Percentiles rank a stretch among this genome's conserved stretches.
phyloP scores from a whole-genome alignment of 2,113 vertebrate species.

The Phalacrocorax carbo region DNA sequence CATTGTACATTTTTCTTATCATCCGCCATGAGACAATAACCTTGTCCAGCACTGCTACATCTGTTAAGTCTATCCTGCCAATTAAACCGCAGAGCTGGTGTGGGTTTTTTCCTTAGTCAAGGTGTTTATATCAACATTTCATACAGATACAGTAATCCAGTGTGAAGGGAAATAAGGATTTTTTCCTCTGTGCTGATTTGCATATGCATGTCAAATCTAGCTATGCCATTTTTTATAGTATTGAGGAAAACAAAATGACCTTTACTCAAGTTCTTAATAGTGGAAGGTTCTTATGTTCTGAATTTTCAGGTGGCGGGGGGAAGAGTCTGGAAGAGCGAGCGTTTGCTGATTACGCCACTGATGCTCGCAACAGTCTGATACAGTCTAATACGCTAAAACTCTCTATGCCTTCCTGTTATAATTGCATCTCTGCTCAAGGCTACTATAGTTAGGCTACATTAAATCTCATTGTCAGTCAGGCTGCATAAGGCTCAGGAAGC shows the following conservation, averaged over 20 bases:
- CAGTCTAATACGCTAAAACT: constrained; percentile 50
- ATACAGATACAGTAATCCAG: constrained; percentile 28
- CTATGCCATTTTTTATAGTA: constrained; percentile 55
- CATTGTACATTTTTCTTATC: not conserved
- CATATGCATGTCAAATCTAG: constrained; percentile 66
- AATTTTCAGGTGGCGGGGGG: constrained; percentile 27
- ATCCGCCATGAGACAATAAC: constrained; percentile 19
- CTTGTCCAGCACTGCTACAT: constrained; percentile 1
- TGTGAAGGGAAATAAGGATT: constrained; percentile 49
- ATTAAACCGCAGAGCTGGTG: constrained; percentile 53
- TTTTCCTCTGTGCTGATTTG: constrained; percentile 58
- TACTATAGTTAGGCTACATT: constrained; percentile 65
- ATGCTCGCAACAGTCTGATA: constrained; percentile 40
- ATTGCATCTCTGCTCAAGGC: constrained; percentile 73
- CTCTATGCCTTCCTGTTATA: constrained; percentile 47
- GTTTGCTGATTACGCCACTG: constrained; percentile 33
- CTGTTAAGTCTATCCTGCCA: constrained; percentile 54
- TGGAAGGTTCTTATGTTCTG: constrained; percentile 46
- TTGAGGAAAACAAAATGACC: constrained; percentile 72
- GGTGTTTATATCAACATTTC: constrained; percentile 60
- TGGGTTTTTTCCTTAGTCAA: not conserved
- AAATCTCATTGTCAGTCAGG: constrained; percentile 69
- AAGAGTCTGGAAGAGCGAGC: not conserved
- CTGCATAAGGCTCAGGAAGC: constrained; percentile 53
- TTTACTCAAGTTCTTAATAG: constrained; percentile 70